Percentiles rank a stretch among this genome's conserved stretches.
phyloP scores from a whole-genome alignment of 1,140 invertebrate species.

The Nasonia longicornis region DNA sequence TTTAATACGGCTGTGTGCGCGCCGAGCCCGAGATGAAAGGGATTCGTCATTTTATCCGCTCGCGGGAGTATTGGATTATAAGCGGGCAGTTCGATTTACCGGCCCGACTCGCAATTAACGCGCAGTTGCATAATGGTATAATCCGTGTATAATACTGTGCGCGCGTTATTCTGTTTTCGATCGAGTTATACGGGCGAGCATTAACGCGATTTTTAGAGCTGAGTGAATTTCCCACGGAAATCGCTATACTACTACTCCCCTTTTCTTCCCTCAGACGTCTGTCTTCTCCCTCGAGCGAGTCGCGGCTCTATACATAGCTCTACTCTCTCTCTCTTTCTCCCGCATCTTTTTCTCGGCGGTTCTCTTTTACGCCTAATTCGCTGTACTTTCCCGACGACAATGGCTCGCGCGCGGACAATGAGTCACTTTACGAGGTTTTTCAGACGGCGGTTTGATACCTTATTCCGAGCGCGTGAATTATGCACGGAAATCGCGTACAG shows the following conservation, averaged over 20 bases:
- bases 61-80: not conserved
- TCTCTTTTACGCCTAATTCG: not conserved
- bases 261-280: not conserved
- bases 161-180: not conserved
- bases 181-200: not conserved
- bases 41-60: not conserved
- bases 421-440: not conserved
- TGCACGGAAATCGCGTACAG: not conserved
- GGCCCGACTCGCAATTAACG: not conserved
- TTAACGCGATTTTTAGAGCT: not conserved
- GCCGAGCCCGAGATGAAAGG: not conserved
- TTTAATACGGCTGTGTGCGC: not conserved
- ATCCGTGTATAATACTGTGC: not conserved
- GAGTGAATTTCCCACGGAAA: slow-evolving; percentile 19
- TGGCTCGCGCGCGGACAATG: not conserved
- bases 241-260: not conserved
- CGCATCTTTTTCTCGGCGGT: not conserved
- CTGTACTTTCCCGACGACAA: not conserved
- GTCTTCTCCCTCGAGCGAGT: not conserved
- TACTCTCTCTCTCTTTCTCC: not conserved
- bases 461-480: not conserved
- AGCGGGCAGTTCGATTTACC: not conserved
- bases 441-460: not conserved
- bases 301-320: too few species aligned
- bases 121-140: not conserved